Base-by-base conservation (phyloP, 2,113 vertebrate genomes). In the Bothrops jararaca region DNA sequence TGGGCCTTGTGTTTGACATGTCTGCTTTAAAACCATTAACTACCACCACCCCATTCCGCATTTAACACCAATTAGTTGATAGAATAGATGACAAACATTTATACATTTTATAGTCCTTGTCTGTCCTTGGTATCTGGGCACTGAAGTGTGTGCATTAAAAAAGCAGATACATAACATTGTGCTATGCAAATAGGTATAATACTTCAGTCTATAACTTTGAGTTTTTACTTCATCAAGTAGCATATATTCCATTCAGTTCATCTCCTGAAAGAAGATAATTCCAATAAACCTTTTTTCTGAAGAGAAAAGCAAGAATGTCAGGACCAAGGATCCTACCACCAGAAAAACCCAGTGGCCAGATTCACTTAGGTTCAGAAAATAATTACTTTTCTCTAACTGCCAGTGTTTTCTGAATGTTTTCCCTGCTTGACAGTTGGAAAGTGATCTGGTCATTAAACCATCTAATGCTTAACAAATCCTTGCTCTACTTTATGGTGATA, bases 311-410 rank as follows among this genome's bases (percentile, higher is more conserved):
- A 92, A 88, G 86, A 4, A 0, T 1, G 45, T 88, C 48, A 57
- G 22, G 34, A 58, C 93, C 9, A 86, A 3, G 3, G 86, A 22
- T 74, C 93, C 69, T 54, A 3, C 7, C 57, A 1, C 0, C 34
- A 42, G 42, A 86, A 91, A 52, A 48, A 20, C 9, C n/a, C 45
- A 64, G 1, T 80, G 89, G 0, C 0, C 0, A 0, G 11, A 6
- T 42, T 34, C 60, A 90, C 48, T 0, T 69, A 20, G 1, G n/a
- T 42, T 0, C 64, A 0, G 0, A 3, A 80, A 88, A 52, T 34
- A 48, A n/a, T 4, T 22, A 26, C 9, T 34, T 20, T 26, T 20
- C 29, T 20, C 15, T 56, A 12, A 11, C 39, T 85, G 9, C 10
- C 54, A 52, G 7, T 89, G n/a, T 20, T 56, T 15, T 39, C 15